Evolutionary conservation across 2,797 vertebrate species (phyloP).

Genomic region (Nothura maculosa): DNA sequence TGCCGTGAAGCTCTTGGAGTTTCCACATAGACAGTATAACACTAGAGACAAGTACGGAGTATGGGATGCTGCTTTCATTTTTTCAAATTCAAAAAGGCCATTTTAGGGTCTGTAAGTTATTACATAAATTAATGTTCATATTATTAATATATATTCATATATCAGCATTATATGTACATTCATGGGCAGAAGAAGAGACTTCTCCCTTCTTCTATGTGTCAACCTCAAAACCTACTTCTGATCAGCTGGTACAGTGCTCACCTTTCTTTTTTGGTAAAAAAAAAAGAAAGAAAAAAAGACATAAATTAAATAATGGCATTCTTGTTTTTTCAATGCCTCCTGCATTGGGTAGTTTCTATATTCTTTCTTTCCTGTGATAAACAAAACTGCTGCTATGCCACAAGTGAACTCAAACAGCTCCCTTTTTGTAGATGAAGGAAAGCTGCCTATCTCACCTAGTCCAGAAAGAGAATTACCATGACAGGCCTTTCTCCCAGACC

Average conservation of each 20-base stretch:
- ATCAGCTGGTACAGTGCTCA: neutral
- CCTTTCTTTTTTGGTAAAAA: neutral
- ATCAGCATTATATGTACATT: neutral
- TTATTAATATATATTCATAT: neutral
- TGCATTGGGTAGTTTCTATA: neutral
- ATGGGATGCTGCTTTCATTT: neutral
- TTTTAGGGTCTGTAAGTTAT: neutral
- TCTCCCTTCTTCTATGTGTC: neutral
- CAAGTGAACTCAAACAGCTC: neutral
- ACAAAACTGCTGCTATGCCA: neutral
- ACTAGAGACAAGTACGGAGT: neutral
- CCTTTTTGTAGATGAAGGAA: neutral
- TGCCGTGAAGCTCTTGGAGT: neutral
- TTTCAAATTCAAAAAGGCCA: neutral
- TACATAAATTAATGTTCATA: neutral
- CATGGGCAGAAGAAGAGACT: neutral
- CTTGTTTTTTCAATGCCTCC: neutral
- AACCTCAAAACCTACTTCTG: neutral
- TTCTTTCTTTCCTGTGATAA: neutral
- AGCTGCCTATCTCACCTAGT: neutral
- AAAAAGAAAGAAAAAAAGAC: neutral
- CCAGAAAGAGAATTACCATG: neutral
- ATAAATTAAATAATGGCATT: neutral
- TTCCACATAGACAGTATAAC: neutral
- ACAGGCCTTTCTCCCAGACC: neutral